A percentile compares a stretch with the other conserved stretches of the same genome.
These are phyloP conservation scores for Calameuta filiformis DNA, from an alignment of 2,888 invertebrate genomes.

Conservation along the genomic window DNA sequence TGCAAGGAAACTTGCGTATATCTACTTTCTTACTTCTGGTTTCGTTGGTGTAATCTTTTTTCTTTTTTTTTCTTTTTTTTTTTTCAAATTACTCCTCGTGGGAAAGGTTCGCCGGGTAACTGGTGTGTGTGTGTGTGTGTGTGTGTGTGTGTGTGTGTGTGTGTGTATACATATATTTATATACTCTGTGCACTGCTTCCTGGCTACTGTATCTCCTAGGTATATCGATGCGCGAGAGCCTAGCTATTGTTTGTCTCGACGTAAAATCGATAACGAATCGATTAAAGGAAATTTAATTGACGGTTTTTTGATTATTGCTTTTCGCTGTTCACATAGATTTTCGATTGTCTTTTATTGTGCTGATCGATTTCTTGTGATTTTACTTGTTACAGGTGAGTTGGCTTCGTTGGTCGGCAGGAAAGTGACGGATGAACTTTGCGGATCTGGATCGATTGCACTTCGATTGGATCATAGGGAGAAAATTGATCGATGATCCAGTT, in stretches of 20 bases:
- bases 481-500: too few relatives aligned
- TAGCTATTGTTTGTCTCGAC: too few relatives aligned
- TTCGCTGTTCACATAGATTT: too few relatives aligned
- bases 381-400: conserved; percentile 43
- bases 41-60: neutral
- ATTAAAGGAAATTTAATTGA: too few relatives aligned
- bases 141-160: too few relatives aligned
- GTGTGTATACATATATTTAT: neutral
- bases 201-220: neutral
- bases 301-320: too few relatives aligned
- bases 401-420: neutral
- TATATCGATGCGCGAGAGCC: too few relatives aligned
- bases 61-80: neutral
- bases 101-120: neutral
- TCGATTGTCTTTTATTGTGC: conserved; percentile 26
- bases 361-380: conserved; percentile 38
- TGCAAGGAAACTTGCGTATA: neutral
- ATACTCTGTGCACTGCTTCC: neutral
- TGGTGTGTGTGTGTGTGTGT: too few relatives aligned
- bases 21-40: neutral
- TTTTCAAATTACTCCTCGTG: neutral
- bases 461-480: too few relatives aligned
- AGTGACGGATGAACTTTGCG: too few relatives aligned
- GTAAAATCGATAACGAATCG: too few relatives aligned
- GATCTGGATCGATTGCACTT: too few relatives aligned